phyloP scores from a whole-genome alignment of 53 echinoderm and acorn worm species.

The Arbacia lixula region DNA sequence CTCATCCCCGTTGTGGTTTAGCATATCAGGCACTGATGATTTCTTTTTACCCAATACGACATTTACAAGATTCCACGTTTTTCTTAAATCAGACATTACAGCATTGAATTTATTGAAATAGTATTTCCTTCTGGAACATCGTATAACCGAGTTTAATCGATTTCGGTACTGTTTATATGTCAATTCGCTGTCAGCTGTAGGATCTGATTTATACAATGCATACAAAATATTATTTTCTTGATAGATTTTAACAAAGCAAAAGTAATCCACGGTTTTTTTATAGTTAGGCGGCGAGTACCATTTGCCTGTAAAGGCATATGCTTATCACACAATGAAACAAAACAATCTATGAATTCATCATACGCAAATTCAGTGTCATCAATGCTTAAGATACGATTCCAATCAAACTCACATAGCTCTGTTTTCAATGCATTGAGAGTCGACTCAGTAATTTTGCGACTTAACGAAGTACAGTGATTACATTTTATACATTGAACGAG shows the following conservation, averaged over 20 bases:
- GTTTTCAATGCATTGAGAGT: background rate
- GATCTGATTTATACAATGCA: background rate
- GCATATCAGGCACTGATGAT: background rate
- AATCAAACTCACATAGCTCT: background rate
- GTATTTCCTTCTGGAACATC: slow-evolving; percentile 8
- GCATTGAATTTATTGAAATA: slow-evolving; percentile 2
- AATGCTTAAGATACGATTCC: background rate
- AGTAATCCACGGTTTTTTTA: slow-evolving; percentile 27
- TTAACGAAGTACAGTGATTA: background rate
- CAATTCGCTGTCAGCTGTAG: background rate
- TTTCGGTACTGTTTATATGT: slow-evolving; percentile 11
- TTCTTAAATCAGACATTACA: background rate
- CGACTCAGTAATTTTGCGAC: background rate
- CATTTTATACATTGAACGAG: background rate
- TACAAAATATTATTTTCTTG: background rate
- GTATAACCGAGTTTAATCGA: background rate
- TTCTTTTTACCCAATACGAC: background rate
- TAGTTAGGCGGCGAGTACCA: background rate
- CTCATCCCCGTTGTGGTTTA: background rate
- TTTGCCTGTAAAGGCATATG: slow-evolving; percentile 8
- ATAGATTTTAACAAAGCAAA: background rate
- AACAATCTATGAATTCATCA: slow-evolving; percentile 3
- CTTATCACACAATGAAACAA: background rate
- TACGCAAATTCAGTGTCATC: slow-evolving; percentile 1
- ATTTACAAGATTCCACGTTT: slow-evolving; percentile 14